These are phyloP conservation scores for Drosophila tripunctata DNA, from an alignment of 2,888 invertebrate genomes.

Conservation along the genomic window DNA sequence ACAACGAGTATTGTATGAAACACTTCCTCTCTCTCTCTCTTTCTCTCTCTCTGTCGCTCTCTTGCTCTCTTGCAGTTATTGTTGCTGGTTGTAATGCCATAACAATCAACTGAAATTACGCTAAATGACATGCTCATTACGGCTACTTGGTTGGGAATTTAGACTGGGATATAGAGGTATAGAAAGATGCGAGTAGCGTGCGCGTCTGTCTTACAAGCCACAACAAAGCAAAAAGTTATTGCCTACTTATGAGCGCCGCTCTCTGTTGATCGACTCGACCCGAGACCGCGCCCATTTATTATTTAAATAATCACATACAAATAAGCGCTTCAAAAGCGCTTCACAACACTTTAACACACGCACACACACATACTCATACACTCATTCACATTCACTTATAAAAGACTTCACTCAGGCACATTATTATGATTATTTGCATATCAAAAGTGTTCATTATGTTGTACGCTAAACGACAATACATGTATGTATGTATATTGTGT, in stretches of 20 bases:
- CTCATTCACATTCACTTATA: background rate
- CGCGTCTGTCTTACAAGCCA: conserved; percentile 27
- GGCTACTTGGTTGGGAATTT: conserved; percentile 42
- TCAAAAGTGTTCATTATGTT: conserved; percentile 73
- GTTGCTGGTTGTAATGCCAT: conserved; percentile 68
- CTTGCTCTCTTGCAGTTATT: background rate
- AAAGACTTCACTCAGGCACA: conserved; percentile 15
- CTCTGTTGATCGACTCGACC: conserved; percentile 48
- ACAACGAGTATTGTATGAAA: conserved; percentile 34
- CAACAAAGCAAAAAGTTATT: conserved; percentile 72
- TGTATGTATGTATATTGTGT: no score
- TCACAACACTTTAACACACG: conserved; percentile 65
- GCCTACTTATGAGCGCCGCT: conserved; percentile 73
- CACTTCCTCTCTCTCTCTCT: background rate
- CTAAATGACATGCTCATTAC: conserved; percentile 79
- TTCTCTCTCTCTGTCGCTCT: background rate
- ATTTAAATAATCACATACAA: conserved; percentile 76
- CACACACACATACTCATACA: conserved; percentile 5
- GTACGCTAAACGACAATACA: conserved; percentile 38
- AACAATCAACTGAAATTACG: conserved; percentile 76
- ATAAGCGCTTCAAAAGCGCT: conserved; percentile 68
- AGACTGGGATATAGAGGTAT: background rate
- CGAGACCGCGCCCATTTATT: conserved; percentile 59
- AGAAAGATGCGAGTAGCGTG: background rate
- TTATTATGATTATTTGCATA: conserved; percentile 71